Base-by-base conservation (phyloP, 2,797 vertebrate species). In the Sebastolobus altivelis region DNA sequence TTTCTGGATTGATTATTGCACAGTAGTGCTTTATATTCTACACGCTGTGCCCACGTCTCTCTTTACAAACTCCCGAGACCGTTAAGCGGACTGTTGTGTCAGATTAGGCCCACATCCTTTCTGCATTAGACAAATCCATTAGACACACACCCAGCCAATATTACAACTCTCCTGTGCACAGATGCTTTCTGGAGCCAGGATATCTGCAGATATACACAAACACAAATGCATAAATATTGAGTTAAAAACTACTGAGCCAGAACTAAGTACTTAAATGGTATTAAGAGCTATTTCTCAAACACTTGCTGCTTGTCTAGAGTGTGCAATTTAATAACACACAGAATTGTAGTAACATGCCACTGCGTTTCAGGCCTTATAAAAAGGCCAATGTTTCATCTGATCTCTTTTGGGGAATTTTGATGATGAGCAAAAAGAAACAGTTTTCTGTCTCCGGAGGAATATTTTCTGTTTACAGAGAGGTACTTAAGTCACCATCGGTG, bases 91-190 rank as follows among this genome's bases (percentile, higher is more conserved):
- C 37, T 49, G 59, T 68, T 85, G 59, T 66, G 71, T 81, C 65
- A 83, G 76, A 88, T 87, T 89, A 77, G 59, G 35, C 38, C 22
- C 63, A 78, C 87, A 88, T 86, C 80, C 83, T 78, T 74, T 85
- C 54, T 87, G 76, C 83, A 91, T 92, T 92, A 92, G 80, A 65
- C 54, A 75, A 75, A 79, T 79, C 83, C 82, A 87, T 90, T 88
- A 90, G 72, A 92, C 73, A 80, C 79, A 88, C 85, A 43, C 60
- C 7, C 77, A n/a, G 81, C 61, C 52, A 78, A 75, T 72, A 65
- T 37, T 68, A 65, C 54, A 70, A 65, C 27, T 29, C 59, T 79
- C 54, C 16, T 38, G 55, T 77, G 33, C 35, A 74, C n/a, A 54
- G 65, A 82, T 70, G 35, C 54, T 72, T 33, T 73, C 31, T 10